These are phyloP conservation scores for Salvelinus alpinus DNA, from an alignment of 2,113 vertebrate genomes.

Conservation along the genomic window DNA sequence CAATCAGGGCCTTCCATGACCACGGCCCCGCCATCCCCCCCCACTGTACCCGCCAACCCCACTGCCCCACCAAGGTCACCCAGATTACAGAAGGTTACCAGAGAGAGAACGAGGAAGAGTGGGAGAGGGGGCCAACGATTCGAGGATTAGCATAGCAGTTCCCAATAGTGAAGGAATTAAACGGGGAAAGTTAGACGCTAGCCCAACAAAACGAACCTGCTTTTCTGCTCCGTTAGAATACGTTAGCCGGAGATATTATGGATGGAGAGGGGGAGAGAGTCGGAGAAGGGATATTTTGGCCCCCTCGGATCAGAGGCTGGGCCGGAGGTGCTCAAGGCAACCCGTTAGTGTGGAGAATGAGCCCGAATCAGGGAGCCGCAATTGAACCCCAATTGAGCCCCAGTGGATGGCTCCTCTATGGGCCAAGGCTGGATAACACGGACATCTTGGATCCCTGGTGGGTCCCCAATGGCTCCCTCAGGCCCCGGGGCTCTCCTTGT, in stretches of 20 bases:
- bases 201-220: constrained; percentile 72
- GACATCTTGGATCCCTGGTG: constrained; percentile 84
- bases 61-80: constrained; percentile 89
- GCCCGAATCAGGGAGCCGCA: no score
- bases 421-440: constrained; percentile 86
- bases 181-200: constrained; percentile 66
- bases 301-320: constrained; percentile 73
- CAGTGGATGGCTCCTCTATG: constrained; percentile 80
- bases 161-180: constrained; percentile 84
- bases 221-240: constrained; percentile 83
- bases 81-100: constrained; percentile 91
- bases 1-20: constrained; percentile 71
- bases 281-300: no score
- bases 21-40: constrained; percentile 24
- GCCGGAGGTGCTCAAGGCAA: constrained; percentile 37
- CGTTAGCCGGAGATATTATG: constrained; percentile 81
- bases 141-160: constrained; percentile 84
- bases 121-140: neutral
- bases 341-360: constrained; percentile 30
- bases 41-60: constrained; percentile 79
- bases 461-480: constrained; percentile 5
- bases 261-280: constrained; percentile 60
- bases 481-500: constrained; percentile 85
- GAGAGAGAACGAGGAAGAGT: constrained; percentile 57
- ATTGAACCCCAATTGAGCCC: constrained; percentile 68